Evolutionary conservation across 2,113 vertebrate genomes (phyloP).

Genomic region (Brachyistius frenatus): DNA sequence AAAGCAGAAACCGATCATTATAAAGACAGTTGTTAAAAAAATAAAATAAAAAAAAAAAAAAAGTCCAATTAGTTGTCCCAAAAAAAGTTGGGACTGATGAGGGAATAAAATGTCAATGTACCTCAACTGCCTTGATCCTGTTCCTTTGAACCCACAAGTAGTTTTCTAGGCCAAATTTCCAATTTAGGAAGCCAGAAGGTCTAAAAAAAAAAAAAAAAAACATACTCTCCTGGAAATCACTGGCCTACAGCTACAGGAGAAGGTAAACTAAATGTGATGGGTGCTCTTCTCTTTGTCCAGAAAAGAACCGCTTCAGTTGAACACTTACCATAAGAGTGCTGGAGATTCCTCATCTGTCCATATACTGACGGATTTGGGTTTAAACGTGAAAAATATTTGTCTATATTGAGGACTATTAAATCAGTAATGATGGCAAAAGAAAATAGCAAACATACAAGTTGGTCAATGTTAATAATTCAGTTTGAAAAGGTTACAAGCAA

Average conservation of each 20-base stretch:
- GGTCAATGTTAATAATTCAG: background rate
- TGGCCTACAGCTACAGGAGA: background rate
- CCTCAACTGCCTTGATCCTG: background rate
- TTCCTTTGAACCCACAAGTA: background rate
- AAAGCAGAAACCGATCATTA: background rate
- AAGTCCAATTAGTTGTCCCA: background rate
- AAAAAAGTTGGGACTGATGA: background rate
- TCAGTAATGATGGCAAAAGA: background rate
- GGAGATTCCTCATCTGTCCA: background rate
- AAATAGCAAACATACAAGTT: background rate
- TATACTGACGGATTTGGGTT: background rate
- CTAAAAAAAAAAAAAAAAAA: background rate
- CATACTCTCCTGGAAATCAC: background rate
- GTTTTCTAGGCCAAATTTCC: background rate
- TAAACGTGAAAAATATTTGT: background rate
- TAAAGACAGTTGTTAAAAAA: background rate
- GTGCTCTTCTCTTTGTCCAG: background rate
- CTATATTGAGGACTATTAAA: background rate
- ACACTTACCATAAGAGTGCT: background rate
- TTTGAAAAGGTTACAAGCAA: background rate
- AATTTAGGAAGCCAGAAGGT: background rate
- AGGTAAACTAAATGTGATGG: background rate
- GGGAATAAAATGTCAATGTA: background rate
- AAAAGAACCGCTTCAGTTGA: background rate
- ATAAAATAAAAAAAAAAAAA: too few relatives aligned